Percentiles rank a stretch among this genome's conserved stretches.
These are phyloP conservation scores for Idris sp. DNA, from an alignment of 1,140 invertebrate genomes.

Conservation along the genomic window DNA sequence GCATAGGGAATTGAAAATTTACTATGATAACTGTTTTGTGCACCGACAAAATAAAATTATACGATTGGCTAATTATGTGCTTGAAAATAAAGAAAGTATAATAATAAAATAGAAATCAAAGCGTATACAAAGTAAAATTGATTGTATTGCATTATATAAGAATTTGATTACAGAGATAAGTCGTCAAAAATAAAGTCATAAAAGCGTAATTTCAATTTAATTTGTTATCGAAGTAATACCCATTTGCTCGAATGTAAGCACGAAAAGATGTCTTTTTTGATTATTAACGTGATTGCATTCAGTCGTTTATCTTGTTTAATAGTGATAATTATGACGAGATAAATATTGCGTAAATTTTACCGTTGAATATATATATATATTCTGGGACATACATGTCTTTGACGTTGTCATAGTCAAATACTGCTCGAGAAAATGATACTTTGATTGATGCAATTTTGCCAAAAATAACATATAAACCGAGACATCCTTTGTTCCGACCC, in stretches of 20 bases:
- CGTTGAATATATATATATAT: no score
- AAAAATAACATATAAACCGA: conserved; percentile 28
- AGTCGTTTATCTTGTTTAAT: conserved; percentile 9
- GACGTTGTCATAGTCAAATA: background rate
- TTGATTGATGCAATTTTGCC: conserved; percentile 48
- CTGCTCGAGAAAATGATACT: background rate
- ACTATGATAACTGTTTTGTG: no score
- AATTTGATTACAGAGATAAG: conserved; percentile 17
- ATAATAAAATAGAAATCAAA: no score
- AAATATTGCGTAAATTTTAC: conserved; percentile 4
- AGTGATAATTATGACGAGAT: background rate
- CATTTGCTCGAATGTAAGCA: no score
- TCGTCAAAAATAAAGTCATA: conserved; percentile 32
- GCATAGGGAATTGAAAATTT: no score
- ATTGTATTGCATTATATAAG: conserved; percentile 41
- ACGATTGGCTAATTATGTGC: no score
- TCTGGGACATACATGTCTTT: background rate
- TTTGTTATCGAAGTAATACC: no score
- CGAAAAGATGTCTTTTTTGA: no score
- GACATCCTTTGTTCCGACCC: conserved; percentile 41
- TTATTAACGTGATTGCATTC: no score
- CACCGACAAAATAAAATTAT: no score
- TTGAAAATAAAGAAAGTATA: no score
- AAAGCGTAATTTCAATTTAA: conserved; percentile 32
- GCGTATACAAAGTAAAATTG: conserved; percentile 24